Percentiles rank a stretch among this genome's conserved stretches.
phyloP scores from a whole-genome alignment of 1,140 invertebrate species.

The Venustaconcha ellipsiformis region DNA sequence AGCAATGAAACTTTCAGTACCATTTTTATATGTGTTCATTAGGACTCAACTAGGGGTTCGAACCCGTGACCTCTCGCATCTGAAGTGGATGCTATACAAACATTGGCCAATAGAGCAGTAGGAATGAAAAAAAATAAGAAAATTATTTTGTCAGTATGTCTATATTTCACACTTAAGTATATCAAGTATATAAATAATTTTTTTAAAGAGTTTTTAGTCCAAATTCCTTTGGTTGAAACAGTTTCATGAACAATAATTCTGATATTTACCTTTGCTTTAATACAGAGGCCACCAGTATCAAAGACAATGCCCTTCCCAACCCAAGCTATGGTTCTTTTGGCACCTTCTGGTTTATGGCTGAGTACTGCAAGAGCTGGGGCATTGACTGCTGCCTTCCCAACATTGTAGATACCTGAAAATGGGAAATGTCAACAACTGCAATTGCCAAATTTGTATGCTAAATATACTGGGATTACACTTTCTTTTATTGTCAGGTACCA shows the following conservation, averaged over 20 bases:
- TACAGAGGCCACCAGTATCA: slow-evolving; percentile 91
- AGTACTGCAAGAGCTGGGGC: slow-evolving; percentile 85
- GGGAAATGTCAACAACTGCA: slow-evolving; percentile 1
- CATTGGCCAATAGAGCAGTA: too few relatives aligned
- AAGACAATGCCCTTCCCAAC: slow-evolving; percentile 95
- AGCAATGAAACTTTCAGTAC: too few relatives aligned
- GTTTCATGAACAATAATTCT: background rate
- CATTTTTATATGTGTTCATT: too few relatives aligned
- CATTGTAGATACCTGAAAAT: slow-evolving; percentile 81
- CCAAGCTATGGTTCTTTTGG: slow-evolving; percentile 84
- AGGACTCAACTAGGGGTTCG: too few relatives aligned
- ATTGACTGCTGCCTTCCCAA: slow-evolving; percentile 83
- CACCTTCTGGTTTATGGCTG: slow-evolving; percentile 76
- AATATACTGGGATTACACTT: slow-evolving; percentile 1
- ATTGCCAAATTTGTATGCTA: background rate
- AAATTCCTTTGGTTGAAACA: background rate
- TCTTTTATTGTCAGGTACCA: too few relatives aligned
- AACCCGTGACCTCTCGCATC: too few relatives aligned
- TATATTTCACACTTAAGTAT: too few relatives aligned
- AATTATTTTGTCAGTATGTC: too few relatives aligned
- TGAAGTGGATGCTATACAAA: too few relatives aligned
- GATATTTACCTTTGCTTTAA: slow-evolving; percentile 82
- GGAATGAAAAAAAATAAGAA: too few relatives aligned
- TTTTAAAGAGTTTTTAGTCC: too few relatives aligned
- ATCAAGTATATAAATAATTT: too few relatives aligned